Evolutionary conservation across 1,140 invertebrate genomes (phyloP), one percentile per base, ranked within the genome.

Genomic region (Alviniconcha marisindica): DNA sequence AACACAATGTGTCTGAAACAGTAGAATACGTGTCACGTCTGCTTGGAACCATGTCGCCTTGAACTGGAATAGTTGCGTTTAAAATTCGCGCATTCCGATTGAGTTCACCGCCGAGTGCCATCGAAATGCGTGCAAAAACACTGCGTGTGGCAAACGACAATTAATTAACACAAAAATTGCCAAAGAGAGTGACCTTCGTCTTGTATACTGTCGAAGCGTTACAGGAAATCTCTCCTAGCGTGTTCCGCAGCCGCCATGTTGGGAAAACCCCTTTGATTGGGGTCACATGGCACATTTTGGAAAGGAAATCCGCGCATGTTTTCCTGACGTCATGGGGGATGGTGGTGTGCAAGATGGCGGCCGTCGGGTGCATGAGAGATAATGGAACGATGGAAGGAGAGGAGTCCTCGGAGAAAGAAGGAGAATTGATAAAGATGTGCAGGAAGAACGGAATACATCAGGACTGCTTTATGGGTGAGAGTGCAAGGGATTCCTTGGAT

Each of bases 311-410:
- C 86, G 77, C 85, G 79, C 85, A 85, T 74, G 51, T 85, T 86
- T 84, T 63, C 14, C 60, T 87, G 87, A 90, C 88, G 88, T 89
- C 86, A 90, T 74, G 81, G 83, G 84, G 85, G 87, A 88, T 85
- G 88, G 86, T 89, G 87, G 88, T 90, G 85, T 88, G 84, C 88
- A 90, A 89, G 86, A 90, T 90, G 89, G 89, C 89, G 89, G 86
- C 86, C 73, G 88, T 90, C 84, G 87, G 88, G 86, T 89, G 87
- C 86, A 81, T 87, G 86, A 85, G 82, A 71, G 85, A 87, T 83
- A 87, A 79, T 85, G 79, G 88, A 78, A 85, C 78, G 60, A 80
- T 87, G 79, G 87, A 86, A 84, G 83, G 83, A 77, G 86, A 86
- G 40, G 86, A 87, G 84, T 36, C 74, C 42, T 40, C 82, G 74